These are phyloP conservation scores for Lates japonicus DNA, from an alignment of 2,797 vertebrate genomes.

Conservation along the genomic window DNA sequence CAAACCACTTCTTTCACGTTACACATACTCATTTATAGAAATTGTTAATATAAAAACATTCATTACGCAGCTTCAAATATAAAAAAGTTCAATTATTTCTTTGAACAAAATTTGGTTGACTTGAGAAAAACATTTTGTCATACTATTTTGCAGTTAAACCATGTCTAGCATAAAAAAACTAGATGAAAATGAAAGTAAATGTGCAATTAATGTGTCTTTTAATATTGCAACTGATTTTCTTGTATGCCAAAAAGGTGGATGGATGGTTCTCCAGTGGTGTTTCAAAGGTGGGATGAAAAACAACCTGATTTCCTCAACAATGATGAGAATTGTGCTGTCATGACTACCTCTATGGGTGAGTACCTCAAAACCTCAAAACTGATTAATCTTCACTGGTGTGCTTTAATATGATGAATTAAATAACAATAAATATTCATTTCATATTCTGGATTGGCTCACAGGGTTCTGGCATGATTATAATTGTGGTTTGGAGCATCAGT, in stretches of 20 bases:
- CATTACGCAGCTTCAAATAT: background rate
- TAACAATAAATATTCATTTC: background rate
- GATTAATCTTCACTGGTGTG: background rate
- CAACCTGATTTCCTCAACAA: constrained; percentile 58
- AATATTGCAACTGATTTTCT: background rate
- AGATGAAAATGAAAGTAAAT: background rate
- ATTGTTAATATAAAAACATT: background rate
- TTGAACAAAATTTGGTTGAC: background rate
- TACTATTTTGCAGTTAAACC: background rate
- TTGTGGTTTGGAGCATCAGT: constrained; percentile 26
- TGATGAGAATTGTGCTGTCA: constrained; percentile 73
- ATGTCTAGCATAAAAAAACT: background rate
- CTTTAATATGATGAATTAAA: background rate
- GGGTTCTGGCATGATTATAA: constrained; percentile 64
- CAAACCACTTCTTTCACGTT: background rate
- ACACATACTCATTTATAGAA: background rate
- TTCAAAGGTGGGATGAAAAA: constrained; percentile 65
- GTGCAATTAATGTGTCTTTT: background rate
- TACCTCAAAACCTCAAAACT: background rate
- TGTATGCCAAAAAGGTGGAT: constrained; percentile 71
- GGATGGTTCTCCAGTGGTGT: constrained; percentile 66
- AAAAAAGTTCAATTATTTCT: background rate
- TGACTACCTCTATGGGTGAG: constrained; percentile 30
- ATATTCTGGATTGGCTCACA: constrained; percentile 19
- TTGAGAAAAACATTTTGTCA: background rate